Percentiles rank a stretch among this genome's conserved stretches.
These are phyloP conservation scores for Lepidothrix coronata DNA, from an alignment of 2,113 vertebrate species.

Conservation along the genomic window DNA sequence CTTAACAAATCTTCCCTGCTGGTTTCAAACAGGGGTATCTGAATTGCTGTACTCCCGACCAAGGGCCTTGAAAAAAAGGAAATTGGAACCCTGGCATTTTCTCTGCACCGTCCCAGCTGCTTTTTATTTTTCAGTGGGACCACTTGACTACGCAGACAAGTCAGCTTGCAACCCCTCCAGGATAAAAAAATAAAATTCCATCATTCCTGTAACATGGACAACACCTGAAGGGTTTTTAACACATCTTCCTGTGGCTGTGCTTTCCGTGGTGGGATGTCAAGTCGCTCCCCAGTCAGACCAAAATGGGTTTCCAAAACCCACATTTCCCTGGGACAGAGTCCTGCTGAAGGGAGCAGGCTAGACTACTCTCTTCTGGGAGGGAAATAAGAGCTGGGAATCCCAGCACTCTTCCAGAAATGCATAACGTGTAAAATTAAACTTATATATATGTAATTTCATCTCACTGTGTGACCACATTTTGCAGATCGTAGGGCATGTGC, in stretches of 20 bases:
- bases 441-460: fast-evolving
- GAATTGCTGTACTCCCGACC: constrained; percentile 77
- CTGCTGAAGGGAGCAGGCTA: background rate
- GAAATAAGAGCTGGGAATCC: background rate
- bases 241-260: background rate
- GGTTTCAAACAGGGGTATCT: constrained; percentile 76
- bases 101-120: constrained; percentile 45
- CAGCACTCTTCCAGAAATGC: background rate
- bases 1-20: constrained; percentile 79
- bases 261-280: background rate
- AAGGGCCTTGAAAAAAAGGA: constrained; percentile 67
- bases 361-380: background rate
- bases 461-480: background rate
- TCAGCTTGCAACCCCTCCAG: constrained; percentile 26
- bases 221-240: constrained; percentile 27
- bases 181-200: background rate
- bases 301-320: background rate
- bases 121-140: constrained; percentile 29
- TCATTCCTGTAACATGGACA: background rate
- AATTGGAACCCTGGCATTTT: constrained; percentile 73
- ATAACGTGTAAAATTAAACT: background rate
- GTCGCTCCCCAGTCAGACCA: background rate
- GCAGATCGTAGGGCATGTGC: background rate
- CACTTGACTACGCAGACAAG: constrained; percentile 71
- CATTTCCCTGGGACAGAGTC: background rate